Evolutionary conservation across 1,140 invertebrate species (phyloP), one percentile per base, ranked within the genome.

Genomic region (Pemphigus obesinymphae): DNA sequence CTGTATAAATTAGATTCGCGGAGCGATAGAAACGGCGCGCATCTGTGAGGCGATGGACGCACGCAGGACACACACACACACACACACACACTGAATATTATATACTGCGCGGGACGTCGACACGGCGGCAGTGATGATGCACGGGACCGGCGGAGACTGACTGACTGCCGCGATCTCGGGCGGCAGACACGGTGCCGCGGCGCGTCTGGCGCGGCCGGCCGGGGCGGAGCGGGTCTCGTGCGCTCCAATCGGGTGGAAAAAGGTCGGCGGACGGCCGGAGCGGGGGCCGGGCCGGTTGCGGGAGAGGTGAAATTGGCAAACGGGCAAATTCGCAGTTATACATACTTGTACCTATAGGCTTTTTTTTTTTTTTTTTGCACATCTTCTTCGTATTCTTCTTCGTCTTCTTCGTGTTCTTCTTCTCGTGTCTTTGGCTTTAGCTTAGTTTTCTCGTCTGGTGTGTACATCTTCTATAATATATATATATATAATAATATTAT

Each of bases 231-330:
- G 76, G 76, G 76, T 45, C 76, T 80, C 53, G 76, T 31, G 76
- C 55, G 76, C 76, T 80, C 76, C 76, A 80, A 80, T 80, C 76
- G 76, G 76, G 76, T 80, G 55, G 55, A 80, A 80, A 80, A 80
- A 20, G 55, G 75, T 61, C 75, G 53, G 75, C 73, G n/a, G 34
- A 53, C 23, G 11, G 31, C 11, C 20, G 72, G 34, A 43, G 75
- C 11, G 76, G 53, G 50, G 37, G 76, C 17, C 26, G n/a, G 76
- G 23, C 31, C 26, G 37, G 53, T 34, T 26, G 63, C 34, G 17
- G 26, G 31, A 40, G 31, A 55, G 31, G 53, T 43, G 23, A 78
- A 61, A 78, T 78, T 78, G 48, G 45, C 75, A 55, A 78, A 58
- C 75, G 31, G 48, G 31, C 53, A 53, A 53, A 31, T 75, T 53